Evolutionary conservation across 2,113 vertebrate genomes (phyloP).

Genomic region (Tretioscincus oriximinensis): DNA sequence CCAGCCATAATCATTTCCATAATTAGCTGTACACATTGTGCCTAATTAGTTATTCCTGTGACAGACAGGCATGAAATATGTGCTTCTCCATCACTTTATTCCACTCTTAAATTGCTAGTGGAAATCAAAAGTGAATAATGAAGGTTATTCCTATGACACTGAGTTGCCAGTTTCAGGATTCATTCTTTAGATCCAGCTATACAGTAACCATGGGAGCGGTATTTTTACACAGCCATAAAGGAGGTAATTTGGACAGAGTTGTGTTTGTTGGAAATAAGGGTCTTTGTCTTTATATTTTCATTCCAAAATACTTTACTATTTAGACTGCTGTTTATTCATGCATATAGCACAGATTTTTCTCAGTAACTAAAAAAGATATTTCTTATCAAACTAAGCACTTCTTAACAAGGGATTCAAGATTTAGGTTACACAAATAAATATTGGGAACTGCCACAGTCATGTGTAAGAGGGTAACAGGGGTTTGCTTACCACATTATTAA

Average conservation of each 20-base stretch:
- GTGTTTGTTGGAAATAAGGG: conserved; percentile 13
- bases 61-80: conserved; percentile 51
- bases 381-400: no score
- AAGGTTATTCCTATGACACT: conserved; percentile 44
- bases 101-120: conserved; percentile 48
- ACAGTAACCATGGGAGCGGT: conserved; percentile 42
- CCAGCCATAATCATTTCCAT: conserved; percentile 39
- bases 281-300: conserved; percentile 23
- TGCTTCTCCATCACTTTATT: conserved; percentile 46
- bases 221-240: conserved; percentile 45
- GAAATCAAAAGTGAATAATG: conserved; percentile 55
- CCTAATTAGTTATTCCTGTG: conserved; percentile 54
- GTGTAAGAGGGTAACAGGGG: no score
- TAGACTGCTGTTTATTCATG: neutral
- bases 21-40: conserved; percentile 42
- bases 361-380: neutral
- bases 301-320: neutral
- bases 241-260: conserved; percentile 13
- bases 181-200: conserved; percentile 50
- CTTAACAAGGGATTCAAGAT: neutral
- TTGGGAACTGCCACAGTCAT: no score
- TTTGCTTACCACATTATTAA: no score
- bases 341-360: neutral
- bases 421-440: neutral
- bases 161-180: conserved; percentile 43